phyloP scores from a whole-genome alignment of 2,888 invertebrate genomes.

The Phortica magna region DNA sequence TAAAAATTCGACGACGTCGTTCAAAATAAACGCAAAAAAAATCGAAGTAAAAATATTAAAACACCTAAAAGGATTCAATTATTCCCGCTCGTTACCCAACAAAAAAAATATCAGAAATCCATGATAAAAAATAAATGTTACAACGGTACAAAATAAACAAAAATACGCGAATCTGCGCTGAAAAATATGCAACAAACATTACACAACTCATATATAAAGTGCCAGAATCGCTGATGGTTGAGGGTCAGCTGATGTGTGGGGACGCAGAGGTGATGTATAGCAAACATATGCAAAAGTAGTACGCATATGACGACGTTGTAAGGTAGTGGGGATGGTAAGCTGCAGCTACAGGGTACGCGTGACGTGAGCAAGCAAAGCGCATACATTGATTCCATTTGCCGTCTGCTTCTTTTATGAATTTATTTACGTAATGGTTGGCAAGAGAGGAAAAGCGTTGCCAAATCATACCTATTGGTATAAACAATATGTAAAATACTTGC shows the following conservation, averaged over 20 bases:
- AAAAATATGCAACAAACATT: slow-evolving; percentile 71
- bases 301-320: too few relatives aligned
- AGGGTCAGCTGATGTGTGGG: background rate
- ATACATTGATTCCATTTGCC: slow-evolving; percentile 56
- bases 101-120: slow-evolving; percentile 49
- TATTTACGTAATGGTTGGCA: background rate
- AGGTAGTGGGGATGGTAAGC: background rate
- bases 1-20: slow-evolving; percentile 8
- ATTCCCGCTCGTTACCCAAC: slow-evolving; percentile 71
- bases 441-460: background rate
- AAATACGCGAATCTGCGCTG: slow-evolving; percentile 51
- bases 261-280: background rate
- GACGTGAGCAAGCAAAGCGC: slow-evolving; percentile 47
- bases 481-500: slow-evolving; percentile 27
- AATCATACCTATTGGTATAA: background rate
- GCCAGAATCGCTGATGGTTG: slow-evolving; percentile 33
- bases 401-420: background rate
- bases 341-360: too few relatives aligned
- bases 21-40: slow-evolving; percentile 57
- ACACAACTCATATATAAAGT: slow-evolving; percentile 68
- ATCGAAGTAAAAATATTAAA: slow-evolving; percentile 64
- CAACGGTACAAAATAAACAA: background rate
- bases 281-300: too few relatives aligned
- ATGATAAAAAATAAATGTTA: slow-evolving; percentile 2
- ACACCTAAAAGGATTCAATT: slow-evolving; percentile 73